A percentile compares a stretch with the other conserved stretches of the same genome.
phyloP scores from a whole-genome alignment of 2,888 invertebrate species.

The Macaria liturata region DNA sequence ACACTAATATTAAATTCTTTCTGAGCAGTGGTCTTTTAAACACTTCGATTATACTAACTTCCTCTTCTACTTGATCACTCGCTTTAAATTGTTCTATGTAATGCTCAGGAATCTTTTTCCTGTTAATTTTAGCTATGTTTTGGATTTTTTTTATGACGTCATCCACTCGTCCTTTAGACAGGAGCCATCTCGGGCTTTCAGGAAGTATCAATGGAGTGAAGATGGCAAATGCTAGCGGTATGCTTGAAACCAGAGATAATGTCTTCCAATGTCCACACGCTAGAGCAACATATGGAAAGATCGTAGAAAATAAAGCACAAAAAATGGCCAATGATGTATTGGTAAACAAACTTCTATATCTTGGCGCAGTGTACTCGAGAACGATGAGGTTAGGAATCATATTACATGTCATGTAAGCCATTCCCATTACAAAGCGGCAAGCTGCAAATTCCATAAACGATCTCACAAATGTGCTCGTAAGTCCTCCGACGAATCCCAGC shows the following conservation, averaged over 20 bases:
- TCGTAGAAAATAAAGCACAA: constrained; percentile 47
- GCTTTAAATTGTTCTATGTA: constrained; percentile 39
- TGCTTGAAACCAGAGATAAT: constrained; percentile 55
- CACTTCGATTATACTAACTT: constrained; percentile 47
- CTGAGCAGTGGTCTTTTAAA: constrained; percentile 52
- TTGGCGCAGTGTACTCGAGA: constrained; percentile 62
- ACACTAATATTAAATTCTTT: constrained; percentile 50
- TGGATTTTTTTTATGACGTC: constrained; percentile 53
- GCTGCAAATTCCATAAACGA: constrained; percentile 51
- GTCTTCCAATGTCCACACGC: constrained; percentile 60
- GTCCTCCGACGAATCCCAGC: constrained; percentile 52
- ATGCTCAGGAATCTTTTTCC: constrained; percentile 51
- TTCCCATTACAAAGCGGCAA: constrained; percentile 58
- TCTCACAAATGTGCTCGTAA: constrained; percentile 49
- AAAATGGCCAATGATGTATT: constrained; percentile 57
- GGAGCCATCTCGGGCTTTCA: constrained; percentile 62
- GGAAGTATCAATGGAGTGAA: constrained; percentile 54
- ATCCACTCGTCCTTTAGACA: constrained; percentile 56
- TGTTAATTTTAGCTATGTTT: constrained; percentile 53
- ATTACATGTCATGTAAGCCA: constrained; percentile 61
- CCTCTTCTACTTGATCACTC: constrained; percentile 36
- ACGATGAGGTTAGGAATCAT: constrained; percentile 57
- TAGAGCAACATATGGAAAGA: constrained; percentile 56
- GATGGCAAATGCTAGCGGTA: constrained; percentile 51
- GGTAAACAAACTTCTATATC: constrained; percentile 56